Evolutionary conservation across 2,888 invertebrate genomes (phyloP), one percentile per base, ranked within the genome.

Genomic region (Fragum sueziense): DNA sequence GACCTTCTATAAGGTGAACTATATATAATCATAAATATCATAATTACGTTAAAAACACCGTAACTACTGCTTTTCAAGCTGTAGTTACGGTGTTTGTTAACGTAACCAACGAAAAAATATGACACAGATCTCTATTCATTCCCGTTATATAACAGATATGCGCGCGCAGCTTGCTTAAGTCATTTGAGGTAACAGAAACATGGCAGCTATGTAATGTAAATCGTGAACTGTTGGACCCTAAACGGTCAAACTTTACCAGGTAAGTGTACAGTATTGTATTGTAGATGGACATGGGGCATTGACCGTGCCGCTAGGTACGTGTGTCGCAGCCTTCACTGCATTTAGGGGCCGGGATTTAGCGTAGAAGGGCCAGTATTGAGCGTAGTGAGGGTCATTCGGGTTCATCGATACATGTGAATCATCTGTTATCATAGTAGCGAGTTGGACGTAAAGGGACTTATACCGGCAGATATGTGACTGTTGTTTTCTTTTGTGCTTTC

Each of bases 131-230:
- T 65, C 70, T 65, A 65, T 70, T 41, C 65, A 37, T 70, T 37
- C 27, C 74, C 79, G 74, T 82, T 82, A 82, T 79, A 82, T 82
- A 82, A 82, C 52, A 59, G 34, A 20, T 72, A 27, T 82, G 82
- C 82, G 82, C 82, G 79, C 82, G 79, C 82, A 82, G 57, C 51
- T 41, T 11, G n/a, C 59, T 77, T 68, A 72, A 72, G 79, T 82
- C 82, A 74, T 57, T 68, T 68, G 74, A 76, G 82, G 74, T 74
- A 74, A 82, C 14, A 31, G 29, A 33, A 81, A 75, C 65, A 82
- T 79, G 79, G 79, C 79, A 79, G 82, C 70, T 74, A 41, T 14
- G 41, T 47, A 27, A 54, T 76, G 67, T 76, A n/a, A 41, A 65
- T 41, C 41, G 65, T 65, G 65, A 65, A 41, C 41, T 22, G 22